Evolutionary conservation across 2,797 vertebrate species (phyloP).

Genomic region (Spizella passerina): DNA sequence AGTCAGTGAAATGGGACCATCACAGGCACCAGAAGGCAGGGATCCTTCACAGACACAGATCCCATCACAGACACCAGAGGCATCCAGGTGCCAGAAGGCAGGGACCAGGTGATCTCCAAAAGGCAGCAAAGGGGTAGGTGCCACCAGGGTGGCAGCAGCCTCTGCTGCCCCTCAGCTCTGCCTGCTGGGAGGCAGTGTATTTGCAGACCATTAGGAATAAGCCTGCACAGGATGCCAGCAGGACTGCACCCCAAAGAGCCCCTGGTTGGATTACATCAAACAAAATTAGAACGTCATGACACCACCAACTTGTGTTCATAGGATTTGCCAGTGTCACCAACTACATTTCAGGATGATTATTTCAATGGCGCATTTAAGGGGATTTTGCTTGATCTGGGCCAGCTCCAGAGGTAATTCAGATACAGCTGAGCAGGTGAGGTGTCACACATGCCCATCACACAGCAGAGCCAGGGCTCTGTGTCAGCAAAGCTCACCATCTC

Average conservation of each 20-base stretch:
- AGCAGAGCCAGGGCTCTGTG: not conserved
- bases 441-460: not conserved
- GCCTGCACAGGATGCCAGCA: not conserved
- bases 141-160: not conserved
- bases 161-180: not conserved
- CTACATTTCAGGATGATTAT: not conserved
- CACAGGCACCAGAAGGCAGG: not conserved
- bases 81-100: not conserved
- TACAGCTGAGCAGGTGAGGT: not conserved
- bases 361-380: not conserved
- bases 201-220: not conserved
- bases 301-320: fast-evolving
- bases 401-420: not conserved
- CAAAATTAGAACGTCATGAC: not conserved
- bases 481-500: not conserved
- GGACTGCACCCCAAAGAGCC: not conserved
- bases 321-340: not conserved
- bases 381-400: not conserved
- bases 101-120: not conserved
- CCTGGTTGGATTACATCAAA: fast-evolving
- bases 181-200: fast-evolving
- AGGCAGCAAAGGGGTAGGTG: not conserved
- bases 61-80: too few species aligned
- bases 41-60: too few species aligned
- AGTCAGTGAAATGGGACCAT: not conserved